These are phyloP conservation scores for Hydra vulgaris DNA, from an alignment of 30 jellyfish, hydroid and myxozoan genomes.

Conservation along the genomic window DNA sequence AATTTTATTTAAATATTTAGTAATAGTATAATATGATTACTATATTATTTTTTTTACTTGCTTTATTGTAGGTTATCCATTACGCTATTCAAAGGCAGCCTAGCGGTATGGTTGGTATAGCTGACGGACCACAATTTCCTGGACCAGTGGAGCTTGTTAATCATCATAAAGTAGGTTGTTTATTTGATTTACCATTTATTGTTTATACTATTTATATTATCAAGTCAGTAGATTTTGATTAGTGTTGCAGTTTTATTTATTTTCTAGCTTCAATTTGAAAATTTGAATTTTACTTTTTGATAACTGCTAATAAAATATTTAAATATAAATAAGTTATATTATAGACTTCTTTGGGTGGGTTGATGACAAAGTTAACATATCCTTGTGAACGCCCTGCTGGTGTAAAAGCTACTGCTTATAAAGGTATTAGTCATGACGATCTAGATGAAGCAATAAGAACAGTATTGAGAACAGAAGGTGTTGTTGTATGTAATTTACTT, in stretches of 20 bases:
- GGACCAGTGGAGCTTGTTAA: slow-evolving; percentile 89
- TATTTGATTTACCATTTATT: no score
- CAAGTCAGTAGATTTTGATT: no score
- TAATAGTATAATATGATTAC: no score
- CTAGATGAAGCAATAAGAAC: slow-evolving; percentile 40
- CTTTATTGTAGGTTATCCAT: slow-evolving; percentile 48
- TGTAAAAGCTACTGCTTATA: slow-evolving; percentile 76
- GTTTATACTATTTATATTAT: no score
- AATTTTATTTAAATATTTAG: no score
- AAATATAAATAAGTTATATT: background rate
- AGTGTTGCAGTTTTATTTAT: no score
- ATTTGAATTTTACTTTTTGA: no score
- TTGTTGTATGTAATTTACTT: slow-evolving; percentile 1
- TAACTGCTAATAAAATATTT: no score
- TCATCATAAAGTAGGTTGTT: slow-evolving; percentile 59
- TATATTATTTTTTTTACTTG: no score
- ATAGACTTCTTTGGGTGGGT: slow-evolving; percentile 51
- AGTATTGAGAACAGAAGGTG: slow-evolving; percentile 19
- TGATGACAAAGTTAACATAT: slow-evolving; percentile 51
- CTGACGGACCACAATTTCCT: slow-evolving; percentile 80
- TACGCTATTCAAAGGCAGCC: slow-evolving; percentile 62
- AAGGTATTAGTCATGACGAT: slow-evolving; percentile 78
- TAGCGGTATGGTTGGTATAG: slow-evolving; percentile 89
- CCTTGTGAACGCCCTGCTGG: slow-evolving; percentile 71
- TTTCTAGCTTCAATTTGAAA: no score